A percentile compares a stretch with the other conserved stretches of the same genome.
These are phyloP conservation scores for Scleropages formosus DNA, from an alignment of 2,797 vertebrate genomes.

Conservation along the genomic window DNA sequence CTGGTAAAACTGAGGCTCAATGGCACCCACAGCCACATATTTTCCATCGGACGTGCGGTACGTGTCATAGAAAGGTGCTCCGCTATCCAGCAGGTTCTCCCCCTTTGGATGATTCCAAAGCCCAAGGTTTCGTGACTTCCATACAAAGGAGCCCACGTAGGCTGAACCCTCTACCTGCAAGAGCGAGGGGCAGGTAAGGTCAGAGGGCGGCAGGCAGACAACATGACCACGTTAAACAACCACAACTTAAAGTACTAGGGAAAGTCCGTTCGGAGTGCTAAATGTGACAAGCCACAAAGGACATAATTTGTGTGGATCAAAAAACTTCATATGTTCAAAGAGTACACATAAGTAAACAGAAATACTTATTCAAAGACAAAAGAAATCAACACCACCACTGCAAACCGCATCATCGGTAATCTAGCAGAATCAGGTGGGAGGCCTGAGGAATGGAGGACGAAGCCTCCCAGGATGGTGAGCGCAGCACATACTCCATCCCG, in stretches of 20 bases:
- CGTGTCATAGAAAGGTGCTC: conserved; percentile 87
- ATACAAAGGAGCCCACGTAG: conserved; percentile 89
- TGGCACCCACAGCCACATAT: conserved; percentile 85
- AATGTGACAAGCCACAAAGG: neutral
- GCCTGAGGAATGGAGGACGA: too few species aligned
- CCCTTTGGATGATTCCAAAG: conserved; percentile 79
- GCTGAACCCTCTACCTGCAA: conserved; percentile 88
- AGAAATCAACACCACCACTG: too few species aligned
- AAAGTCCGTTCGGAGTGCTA: neutral
- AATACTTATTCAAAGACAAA: too few species aligned
- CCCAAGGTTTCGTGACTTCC: conserved; percentile 73
- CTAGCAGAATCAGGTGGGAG: too few species aligned
- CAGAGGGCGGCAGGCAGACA: too few species aligned
- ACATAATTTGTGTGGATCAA: too few species aligned
- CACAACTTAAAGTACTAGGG: neutral
- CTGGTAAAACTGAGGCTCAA: conserved; percentile 86
- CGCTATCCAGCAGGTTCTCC: conserved; percentile 83
- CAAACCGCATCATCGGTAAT: too few species aligned
- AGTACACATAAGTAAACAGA: too few species aligned
- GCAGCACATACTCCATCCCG: too few species aligned
- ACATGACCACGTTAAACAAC: too few species aligned
- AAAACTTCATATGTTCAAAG: too few species aligned
- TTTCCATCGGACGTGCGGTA: conserved; percentile 83
- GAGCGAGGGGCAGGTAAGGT: neutral
- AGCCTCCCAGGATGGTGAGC: too few species aligned